Conservation (phyloP, 1,140 invertebrate genomes). For the Drosophila pectinifera region DNA sequence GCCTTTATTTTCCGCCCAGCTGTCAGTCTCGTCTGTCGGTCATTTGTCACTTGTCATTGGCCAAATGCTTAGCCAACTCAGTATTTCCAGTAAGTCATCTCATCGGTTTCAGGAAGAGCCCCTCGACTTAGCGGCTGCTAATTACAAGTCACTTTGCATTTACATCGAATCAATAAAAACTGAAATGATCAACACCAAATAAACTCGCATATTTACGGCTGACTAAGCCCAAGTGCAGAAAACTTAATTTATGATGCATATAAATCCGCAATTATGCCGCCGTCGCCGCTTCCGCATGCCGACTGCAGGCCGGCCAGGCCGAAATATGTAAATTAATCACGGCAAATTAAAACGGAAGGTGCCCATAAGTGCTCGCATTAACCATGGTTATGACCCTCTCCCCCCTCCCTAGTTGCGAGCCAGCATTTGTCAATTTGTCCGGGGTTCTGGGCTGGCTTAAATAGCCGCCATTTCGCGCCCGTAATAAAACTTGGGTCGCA, state of each 20-base stretch:
- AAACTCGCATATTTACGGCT: conserved; percentile 74
- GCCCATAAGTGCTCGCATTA: conserved; percentile 38
- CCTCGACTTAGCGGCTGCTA: conserved; percentile 57
- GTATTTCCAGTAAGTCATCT: conserved; percentile 43
- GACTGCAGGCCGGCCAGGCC: conserved; percentile 5
- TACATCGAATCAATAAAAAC: conserved; percentile 65
- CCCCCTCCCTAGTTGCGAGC: background rate
- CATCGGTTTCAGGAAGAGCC: conserved; percentile 57
- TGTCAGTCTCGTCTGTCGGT: conserved; percentile 7
- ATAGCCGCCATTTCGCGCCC: conserved; percentile 47
- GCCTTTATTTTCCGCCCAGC: conserved; percentile 31
- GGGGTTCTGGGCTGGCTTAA: conserved; percentile 49
- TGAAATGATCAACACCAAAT: conserved; percentile 74
- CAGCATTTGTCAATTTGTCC: conserved; percentile 70
- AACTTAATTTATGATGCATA: conserved; percentile 72
- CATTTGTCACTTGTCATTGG: conserved; percentile 23
- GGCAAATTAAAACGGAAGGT: conserved; percentile 56
- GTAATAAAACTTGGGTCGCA: conserved; percentile 43
- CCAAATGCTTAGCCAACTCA: conserved; percentile 24
- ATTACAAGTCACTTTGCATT: conserved; percentile 53
- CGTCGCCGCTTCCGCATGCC: conserved; percentile 59
- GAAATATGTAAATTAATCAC: conserved; percentile 73
- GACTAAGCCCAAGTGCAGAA: conserved; percentile 59
- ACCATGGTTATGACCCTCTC: conserved; percentile 27
- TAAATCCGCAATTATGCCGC: conserved; percentile 67